Evolutionary conservation across 1,140 invertebrate genomes (phyloP).

Genomic region (Lepidurus apus): DNA sequence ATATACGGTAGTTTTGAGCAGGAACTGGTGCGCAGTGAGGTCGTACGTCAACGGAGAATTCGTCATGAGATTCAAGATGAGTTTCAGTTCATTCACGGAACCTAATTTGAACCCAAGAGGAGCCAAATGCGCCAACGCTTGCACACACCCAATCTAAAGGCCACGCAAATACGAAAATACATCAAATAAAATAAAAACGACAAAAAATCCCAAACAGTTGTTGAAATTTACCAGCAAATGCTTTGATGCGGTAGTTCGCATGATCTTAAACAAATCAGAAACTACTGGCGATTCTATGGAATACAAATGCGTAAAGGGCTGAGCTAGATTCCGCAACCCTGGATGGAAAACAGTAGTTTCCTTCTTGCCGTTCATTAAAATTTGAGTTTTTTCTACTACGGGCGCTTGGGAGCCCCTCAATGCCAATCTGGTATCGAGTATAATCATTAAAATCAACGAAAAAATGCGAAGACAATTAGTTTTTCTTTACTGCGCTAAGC

Average conservation of each 20-base stretch:
- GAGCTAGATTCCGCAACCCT: neutral
- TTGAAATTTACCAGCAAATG: neutral
- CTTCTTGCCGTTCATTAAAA: neutral
- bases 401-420: neutral
- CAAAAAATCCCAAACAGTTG: neutral
- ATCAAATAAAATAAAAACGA: constrained; percentile 6
- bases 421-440: neutral
- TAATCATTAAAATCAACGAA: neutral
- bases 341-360: neutral
- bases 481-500: constrained; percentile 23
- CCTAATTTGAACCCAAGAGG: constrained; percentile 47
- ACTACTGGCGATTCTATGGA: neutral
- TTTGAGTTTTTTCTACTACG: neutral
- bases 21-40: constrained; percentile 56
- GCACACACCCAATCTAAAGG: constrained; percentile 49
- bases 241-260: neutral
- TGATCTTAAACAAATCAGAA: neutral
- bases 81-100: constrained; percentile 47
- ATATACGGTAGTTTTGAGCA: constrained; percentile 58
- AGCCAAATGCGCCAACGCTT: constrained; percentile 47
- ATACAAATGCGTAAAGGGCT: neutral
- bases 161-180: constrained; percentile 2
- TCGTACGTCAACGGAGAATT: constrained; percentile 57
- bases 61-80: constrained; percentile 52
- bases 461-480: neutral